Conservation (phyloP, 2,888 invertebrate genomes). For the Zygothrica quintamaculata region DNA sequence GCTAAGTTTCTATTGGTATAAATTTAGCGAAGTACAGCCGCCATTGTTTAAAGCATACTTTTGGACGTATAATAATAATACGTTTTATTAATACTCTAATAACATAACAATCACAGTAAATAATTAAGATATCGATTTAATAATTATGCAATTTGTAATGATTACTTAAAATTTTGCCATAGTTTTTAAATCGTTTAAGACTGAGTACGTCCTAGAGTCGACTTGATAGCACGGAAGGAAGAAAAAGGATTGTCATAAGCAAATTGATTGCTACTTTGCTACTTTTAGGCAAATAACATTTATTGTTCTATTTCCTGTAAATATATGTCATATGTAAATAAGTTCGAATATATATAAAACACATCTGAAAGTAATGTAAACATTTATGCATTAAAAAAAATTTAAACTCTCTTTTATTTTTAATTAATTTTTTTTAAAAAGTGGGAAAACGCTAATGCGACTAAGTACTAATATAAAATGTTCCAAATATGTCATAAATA, state of each 20-base stretch:
- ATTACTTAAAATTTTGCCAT: constrained; percentile 82
- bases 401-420: neutral
- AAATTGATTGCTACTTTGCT: constrained; percentile 60
- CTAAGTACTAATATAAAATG: no score
- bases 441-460: no score
- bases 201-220: constrained; percentile 84
- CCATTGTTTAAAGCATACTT: constrained; percentile 49
- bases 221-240: constrained; percentile 40
- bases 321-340: constrained; percentile 76
- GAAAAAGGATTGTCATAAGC: constrained; percentile 67
- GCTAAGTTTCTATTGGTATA: constrained; percentile 69
- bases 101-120: constrained; percentile 53
- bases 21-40: constrained; percentile 72
- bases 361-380: constrained; percentile 54
- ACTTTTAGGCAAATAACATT: constrained; percentile 63
- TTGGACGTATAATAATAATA: constrained; percentile 40
- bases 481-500: neutral
- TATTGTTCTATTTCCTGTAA: constrained; percentile 68
- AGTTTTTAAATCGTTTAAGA: constrained; percentile 84
- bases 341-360: constrained; percentile 60
- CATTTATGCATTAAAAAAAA: constrained; percentile 59
- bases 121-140: constrained; percentile 62
- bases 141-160: constrained; percentile 77
- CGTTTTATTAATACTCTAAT: constrained; percentile 40
- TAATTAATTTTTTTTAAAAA: constrained; percentile 7